Evolutionary conservation across 2,888 invertebrate genomes (phyloP).

Genomic region (Eristalis pertinax): DNA sequence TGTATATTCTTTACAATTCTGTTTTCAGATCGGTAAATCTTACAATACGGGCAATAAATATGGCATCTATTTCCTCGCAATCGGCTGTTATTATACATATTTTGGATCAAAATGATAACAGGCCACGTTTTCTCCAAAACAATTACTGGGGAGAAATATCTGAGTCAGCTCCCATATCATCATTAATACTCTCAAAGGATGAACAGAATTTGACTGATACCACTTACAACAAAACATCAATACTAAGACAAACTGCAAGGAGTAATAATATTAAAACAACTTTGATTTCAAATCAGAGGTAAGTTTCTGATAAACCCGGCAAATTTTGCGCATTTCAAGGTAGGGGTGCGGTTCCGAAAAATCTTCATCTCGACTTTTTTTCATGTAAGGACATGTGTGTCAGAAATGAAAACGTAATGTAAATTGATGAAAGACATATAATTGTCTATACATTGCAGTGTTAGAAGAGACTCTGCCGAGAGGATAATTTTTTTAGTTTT

Average conservation of each 20-base stretch:
- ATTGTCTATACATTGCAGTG: no score
- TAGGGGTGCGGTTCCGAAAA: no score
- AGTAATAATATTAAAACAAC: conserved; percentile 6
- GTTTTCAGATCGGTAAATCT: conserved; percentile 87
- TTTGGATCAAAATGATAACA: conserved; percentile 93
- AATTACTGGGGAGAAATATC: conserved; percentile 88
- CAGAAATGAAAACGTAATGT: no score
- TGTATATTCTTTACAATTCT: not conserved
- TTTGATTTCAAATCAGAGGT: conserved; percentile 56
- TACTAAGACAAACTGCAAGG: not conserved
- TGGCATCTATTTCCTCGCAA: conserved; percentile 89
- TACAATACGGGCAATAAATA: conserved; percentile 91
- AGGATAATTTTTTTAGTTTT: no score
- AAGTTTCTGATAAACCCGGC: not conserved
- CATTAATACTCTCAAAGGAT: conserved; percentile 86
- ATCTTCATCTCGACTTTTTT: no score
- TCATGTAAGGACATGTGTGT: no score
- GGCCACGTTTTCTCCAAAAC: conserved; percentile 87
- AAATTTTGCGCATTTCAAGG: no score
- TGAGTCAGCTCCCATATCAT: conserved; percentile 88
- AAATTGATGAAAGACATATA: no score
- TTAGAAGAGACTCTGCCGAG: no score
- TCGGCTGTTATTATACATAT: conserved; percentile 91
- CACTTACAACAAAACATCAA: not conserved
- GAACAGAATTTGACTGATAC: conserved; percentile 30